Evolutionary conservation across 2,888 invertebrate species (phyloP), one percentile per base, ranked within the genome.

Genomic region (Ichneumoninae sp.): DNA sequence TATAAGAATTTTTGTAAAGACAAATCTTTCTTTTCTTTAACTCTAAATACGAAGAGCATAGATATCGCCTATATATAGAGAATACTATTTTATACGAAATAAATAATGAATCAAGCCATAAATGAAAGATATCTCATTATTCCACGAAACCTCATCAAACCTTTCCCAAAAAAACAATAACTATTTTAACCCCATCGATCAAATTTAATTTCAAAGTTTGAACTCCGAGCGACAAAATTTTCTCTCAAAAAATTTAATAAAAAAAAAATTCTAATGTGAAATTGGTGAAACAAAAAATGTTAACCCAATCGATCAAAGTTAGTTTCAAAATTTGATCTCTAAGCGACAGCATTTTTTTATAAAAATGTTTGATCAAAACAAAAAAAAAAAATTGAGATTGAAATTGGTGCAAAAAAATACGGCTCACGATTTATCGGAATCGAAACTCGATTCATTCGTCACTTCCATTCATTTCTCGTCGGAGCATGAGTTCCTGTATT

Each of bases 1-100:
- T 22, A 44, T 54, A 75, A 83, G 62, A 79, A 62, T 40, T 57
- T 82, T 75, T 79, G 71, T 69, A 68, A 78, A 62, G 19, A 52
- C 13, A 78, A 60, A 74, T 60, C 47, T 74, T 62, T 76, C 54
- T 57, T 57, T 57, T 26, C 26, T 26, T 57, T 57, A 22, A 57
- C 8, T 57, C 57, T 8, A 74, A 74, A 69, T 66, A 40, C 74
- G 74, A 75, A 19, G 62, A 81, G 62, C 74, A 79, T 74, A 72
- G 80, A 82, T 84, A 82, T 82, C 70, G 57, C 74, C 62, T 83
- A 85, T 85, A 83, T 83, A 86, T 82, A 84, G 83, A 84, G 82
- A 62, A 86, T 86, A 75, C 30, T 83, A 86, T 86, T 86, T 86
- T 86, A 86, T 86, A 86, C 86, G 86, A 86, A 84, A 86, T 84